Evolutionary conservation across 2,113 vertebrate genomes (phyloP).

Genomic region (Tachysurus vachellii): DNA sequence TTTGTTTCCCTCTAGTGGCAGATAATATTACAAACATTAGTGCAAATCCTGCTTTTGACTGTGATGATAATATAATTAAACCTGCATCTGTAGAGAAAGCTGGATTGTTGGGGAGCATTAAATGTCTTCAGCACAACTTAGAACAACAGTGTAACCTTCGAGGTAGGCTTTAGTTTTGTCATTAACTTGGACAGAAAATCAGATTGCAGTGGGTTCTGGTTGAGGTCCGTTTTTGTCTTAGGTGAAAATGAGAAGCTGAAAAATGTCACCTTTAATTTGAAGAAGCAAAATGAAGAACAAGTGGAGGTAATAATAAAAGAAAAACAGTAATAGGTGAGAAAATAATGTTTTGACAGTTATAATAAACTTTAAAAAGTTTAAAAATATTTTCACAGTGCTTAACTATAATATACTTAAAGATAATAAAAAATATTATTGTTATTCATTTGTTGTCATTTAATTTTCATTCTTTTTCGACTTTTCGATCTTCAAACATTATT

Average conservation of each 20-base stretch:
- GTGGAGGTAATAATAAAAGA: slow-evolving; percentile 57
- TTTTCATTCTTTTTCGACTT: too few species aligned
- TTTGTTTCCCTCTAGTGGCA: slow-evolving; percentile 26
- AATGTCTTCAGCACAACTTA: slow-evolving; percentile 79
- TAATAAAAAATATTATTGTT: not conserved
- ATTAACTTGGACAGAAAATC: not conserved
- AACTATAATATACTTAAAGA: not conserved
- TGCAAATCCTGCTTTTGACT: not conserved
- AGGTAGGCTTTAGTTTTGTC: slow-evolving; percentile 70
- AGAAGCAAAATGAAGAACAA: slow-evolving; percentile 54
- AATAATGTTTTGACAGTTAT: not conserved
- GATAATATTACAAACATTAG: not conserved
- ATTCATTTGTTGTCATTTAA: too few species aligned
- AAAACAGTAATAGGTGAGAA: not conserved
- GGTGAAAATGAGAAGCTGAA: slow-evolving; percentile 69
- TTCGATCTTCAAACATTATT: too few species aligned
- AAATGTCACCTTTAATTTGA: slow-evolving; percentile 52
- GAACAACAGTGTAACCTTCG: slow-evolving; percentile 83
- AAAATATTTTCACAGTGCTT: not conserved
- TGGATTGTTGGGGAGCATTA: slow-evolving; percentile 75
- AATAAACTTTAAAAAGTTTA: too few species aligned
- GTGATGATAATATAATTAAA: not conserved
- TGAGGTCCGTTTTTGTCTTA: slow-evolving; percentile 36
- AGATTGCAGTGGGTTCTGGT: not conserved
- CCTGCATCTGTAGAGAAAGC: slow-evolving; percentile 76